Evolutionary conservation across 2,113 vertebrate genomes (phyloP), one percentile per base, ranked within the genome.

Genomic region (Eonycteris spelaea): DNA sequence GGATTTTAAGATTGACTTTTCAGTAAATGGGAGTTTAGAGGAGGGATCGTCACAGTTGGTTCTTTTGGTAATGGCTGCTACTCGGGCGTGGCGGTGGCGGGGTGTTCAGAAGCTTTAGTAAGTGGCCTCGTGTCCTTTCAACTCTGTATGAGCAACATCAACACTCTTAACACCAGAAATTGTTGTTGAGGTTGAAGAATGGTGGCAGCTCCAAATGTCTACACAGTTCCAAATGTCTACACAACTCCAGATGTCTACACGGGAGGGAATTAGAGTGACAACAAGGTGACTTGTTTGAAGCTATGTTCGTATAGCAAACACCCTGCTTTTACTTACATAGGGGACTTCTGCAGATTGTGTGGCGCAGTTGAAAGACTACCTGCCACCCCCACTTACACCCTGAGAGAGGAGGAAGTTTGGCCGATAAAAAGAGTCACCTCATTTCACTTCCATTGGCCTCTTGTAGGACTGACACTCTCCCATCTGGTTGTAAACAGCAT

Each of bases 321-420:
- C 4, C 38, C 14, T 5, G 2, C 59, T 79, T 67, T 78, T 57
- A 7, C 13, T 48, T 63, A 55, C 67, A 55, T 3, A 14, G 30
- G 35, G 15, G 48, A 21, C 2, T 4, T 26, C 10, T 4, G 3
- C 22, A 33, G 57, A 67, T 57, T 22, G 38, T 1, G 22, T 3
- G 33, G 16, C 13, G 45, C 22, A 26, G 43, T 12, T 30, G 6
- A 51, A 51, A 71, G 51, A 57, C 38, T 15, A 5, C 18, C 45
- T 28, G 14, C 33, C 26, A 7, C 0, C 2, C 4, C 21, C 4
- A 61, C 15, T 2, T 28, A 75, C 2, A 6, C 33, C 57, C 16
- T 11, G 33, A 67, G 16, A 68, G 30, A 33, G 26, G 19, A 78
- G 3, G 14, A 30, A 24, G 4, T 21, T 19, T 11, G 53, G 5